These are phyloP conservation scores for Rachycentron canadum DNA, from an alignment of 2,797 vertebrate species.

Conservation along the genomic window DNA sequence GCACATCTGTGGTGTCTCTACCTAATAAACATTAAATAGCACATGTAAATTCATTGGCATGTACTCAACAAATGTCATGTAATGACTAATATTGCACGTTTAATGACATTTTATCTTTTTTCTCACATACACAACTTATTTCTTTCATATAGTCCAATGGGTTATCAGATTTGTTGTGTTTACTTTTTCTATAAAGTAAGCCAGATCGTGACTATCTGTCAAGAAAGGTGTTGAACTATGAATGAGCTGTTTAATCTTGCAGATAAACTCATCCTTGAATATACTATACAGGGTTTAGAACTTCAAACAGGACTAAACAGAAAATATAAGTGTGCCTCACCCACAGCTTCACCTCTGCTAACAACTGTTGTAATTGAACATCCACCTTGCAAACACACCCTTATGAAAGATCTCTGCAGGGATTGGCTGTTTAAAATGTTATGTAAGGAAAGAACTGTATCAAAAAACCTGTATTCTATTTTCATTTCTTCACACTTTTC, in stretches of 20 bases:
- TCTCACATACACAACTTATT: slow-evolving; percentile 1
- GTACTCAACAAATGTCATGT: not conserved
- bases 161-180: slow-evolving; percentile 19
- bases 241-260: slow-evolving; percentile 2
- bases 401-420: not conserved
- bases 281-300: not conserved
- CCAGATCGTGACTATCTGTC: slow-evolving; percentile 14
- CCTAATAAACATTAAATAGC: not conserved
- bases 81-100: not conserved
- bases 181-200: not conserved
- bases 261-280: not conserved
- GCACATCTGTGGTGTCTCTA: slow-evolving; percentile 7
- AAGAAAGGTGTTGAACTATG: slow-evolving; percentile 5
- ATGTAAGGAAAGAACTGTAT: not conserved
- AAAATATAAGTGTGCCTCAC: not conserved
- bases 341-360: not conserved
- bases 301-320: not conserved
- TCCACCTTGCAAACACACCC: not conserved
- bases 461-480: not conserved
- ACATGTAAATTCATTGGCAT: not conserved
- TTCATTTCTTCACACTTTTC: not conserved
- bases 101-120: not conserved
- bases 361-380: slow-evolving; percentile 1
- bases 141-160: not conserved
- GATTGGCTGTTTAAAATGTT: not conserved